phyloP scores from a whole-genome alignment of 2,888 invertebrate genomes.

The Fragum whitleyi region DNA sequence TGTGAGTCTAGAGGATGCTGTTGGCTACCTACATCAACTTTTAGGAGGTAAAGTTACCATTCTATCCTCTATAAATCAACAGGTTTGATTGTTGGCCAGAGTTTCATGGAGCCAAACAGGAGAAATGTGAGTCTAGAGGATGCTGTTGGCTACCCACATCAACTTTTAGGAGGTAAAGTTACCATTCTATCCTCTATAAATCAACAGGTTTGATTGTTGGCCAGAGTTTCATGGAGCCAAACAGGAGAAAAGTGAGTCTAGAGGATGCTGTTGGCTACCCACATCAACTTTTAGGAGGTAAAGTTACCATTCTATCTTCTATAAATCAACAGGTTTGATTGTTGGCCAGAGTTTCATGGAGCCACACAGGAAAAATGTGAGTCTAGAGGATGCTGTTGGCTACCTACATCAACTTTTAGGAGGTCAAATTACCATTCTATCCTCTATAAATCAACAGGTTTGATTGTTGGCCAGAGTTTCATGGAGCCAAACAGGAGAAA shows the following conservation, averaged over 20 bases:
- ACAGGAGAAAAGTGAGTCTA: slow-evolving; percentile 61
- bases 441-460: slow-evolving; percentile 49
- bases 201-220: slow-evolving; percentile 71
- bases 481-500: slow-evolving; percentile 42
- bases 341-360: slow-evolving; percentile 65
- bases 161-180: neutral
- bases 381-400: slow-evolving; percentile 73
- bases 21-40: slow-evolving; percentile 46
- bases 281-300: no score
- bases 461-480: slow-evolving; percentile 72
- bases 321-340: slow-evolving; percentile 67
- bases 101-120: slow-evolving; percentile 37
- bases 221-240: slow-evolving; percentile 61
- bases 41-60: neutral
- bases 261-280: slow-evolving; percentile 72
- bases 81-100: slow-evolving; percentile 75
- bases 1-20: slow-evolving; percentile 74
- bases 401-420: no score
- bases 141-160: slow-evolving; percentile 68
- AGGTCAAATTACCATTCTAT: no score
- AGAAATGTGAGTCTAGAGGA: slow-evolving; percentile 67
- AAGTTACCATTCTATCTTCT: no score
- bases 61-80: slow-evolving; percentile 21
- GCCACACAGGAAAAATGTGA: slow-evolving; percentile 64
- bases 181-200: no score